Conservation (phyloP, 1,140 invertebrate genomes). For the Drosophila mayri region DNA sequence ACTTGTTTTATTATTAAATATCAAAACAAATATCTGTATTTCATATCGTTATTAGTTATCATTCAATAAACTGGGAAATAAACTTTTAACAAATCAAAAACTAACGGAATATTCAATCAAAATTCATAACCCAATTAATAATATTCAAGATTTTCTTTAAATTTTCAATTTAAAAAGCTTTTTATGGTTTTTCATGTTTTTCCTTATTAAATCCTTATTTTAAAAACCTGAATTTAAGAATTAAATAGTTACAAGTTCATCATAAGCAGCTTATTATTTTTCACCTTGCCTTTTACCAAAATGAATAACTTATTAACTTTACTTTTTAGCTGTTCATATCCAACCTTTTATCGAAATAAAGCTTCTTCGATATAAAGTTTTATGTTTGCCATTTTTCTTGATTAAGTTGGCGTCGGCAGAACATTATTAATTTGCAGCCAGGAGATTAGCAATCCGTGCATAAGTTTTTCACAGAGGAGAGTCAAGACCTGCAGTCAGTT, state of each 20-base stretch:
- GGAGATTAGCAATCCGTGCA: conserved; percentile 37
- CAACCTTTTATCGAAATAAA: conserved; percentile 1
- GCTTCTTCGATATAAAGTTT: conserved; percentile 3
- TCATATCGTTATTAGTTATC: background rate
- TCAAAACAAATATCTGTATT: background rate
- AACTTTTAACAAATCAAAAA: background rate
- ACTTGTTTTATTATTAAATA: background rate
- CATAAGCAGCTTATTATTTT: background rate
- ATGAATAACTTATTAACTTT: conserved; percentile 9
- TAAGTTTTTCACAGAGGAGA: conserved; percentile 8
- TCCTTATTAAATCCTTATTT: background rate
- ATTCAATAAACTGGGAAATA: background rate
- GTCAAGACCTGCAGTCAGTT: conserved; percentile 19
- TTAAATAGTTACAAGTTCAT: background rate
- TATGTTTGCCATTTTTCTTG: conserved; percentile 8
- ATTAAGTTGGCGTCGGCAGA: conserved; percentile 19
- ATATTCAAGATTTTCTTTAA: background rate
- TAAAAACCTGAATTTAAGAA: background rate
- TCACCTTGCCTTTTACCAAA: background rate
- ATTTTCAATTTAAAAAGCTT: background rate
- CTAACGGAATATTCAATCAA: background rate
- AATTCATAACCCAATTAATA: background rate
- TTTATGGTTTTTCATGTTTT: background rate
- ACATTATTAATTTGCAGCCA: conserved; percentile 45
- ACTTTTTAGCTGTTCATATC: background rate